These are phyloP conservation scores for Cheumatopsyche charites DNA, from an alignment of 1,140 invertebrate species.

Conservation along the genomic window DNA sequence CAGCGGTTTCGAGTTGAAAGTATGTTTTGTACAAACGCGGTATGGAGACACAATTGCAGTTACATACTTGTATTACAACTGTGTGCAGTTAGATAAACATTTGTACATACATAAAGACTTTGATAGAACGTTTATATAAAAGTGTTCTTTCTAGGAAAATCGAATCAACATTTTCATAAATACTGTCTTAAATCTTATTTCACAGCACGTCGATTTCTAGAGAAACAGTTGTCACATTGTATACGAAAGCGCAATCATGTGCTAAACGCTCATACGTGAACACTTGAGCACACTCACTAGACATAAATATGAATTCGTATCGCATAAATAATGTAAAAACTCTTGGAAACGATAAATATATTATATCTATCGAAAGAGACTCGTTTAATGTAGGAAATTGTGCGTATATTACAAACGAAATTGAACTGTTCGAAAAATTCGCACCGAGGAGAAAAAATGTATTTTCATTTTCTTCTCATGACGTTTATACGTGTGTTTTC, in stretches of 20 bases:
- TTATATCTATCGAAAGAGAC: neutral
- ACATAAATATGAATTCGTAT: neutral
- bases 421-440: neutral
- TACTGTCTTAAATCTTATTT: neutral
- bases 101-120: too few species aligned
- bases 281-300: neutral
- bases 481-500: too few species aligned
- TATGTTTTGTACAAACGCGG: too few species aligned
- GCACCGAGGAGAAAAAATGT: too few species aligned
- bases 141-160: too few species aligned
- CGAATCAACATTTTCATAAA: too few species aligned
- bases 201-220: neutral
- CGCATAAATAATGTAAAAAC: neutral
- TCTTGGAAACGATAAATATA: conserved; percentile 13
- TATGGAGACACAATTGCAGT: too few species aligned
- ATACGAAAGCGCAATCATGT: neutral
- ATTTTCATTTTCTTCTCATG: too few species aligned
- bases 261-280: neutral
- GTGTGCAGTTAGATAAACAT: too few species aligned
- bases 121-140: too few species aligned
- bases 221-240: conserved; percentile 1
- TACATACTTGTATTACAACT: too few species aligned
- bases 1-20: too few species aligned
- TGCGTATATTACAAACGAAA: conserved; percentile 11
- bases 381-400: neutral